A percentile compares a stretch with the other conserved stretches of the same genome.
Evolutionary conservation across 2,113 vertebrate species (phyloP).

Genomic region (Chelonoidis abingdonii): DNA sequence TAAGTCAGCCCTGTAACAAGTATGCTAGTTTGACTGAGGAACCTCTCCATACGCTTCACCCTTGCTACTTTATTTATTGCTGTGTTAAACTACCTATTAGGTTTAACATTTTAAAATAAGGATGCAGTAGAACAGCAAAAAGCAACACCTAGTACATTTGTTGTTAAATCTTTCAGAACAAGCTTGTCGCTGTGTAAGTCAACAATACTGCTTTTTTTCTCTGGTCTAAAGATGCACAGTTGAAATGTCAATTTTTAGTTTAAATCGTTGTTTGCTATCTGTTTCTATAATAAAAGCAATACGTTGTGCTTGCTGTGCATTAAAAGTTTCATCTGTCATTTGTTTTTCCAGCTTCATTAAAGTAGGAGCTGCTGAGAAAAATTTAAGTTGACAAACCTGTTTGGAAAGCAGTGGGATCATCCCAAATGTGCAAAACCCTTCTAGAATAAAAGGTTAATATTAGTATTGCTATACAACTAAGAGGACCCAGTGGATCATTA

Average conservation of each 20-base stretch:
- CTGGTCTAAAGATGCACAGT: slow-evolving; percentile 43
- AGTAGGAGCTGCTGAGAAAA: slow-evolving; percentile 29
- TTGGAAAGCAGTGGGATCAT: slow-evolving; percentile 53
- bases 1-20: rapidly evolving
- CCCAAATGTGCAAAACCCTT: slow-evolving; percentile 64
- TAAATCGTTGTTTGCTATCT: slow-evolving; percentile 61
- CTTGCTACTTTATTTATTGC: slow-evolving; percentile 32
- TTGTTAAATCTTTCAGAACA: slow-evolving; percentile 59
- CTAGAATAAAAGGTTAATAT: slow-evolving; percentile 58
- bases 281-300: slow-evolving; percentile 71
- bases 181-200: slow-evolving; percentile 35
- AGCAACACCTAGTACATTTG: slow-evolving; percentile 55
- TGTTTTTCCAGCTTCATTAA: slow-evolving; percentile 59
- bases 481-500: slow-evolving; percentile 50
- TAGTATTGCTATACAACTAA: slow-evolving; percentile 54
- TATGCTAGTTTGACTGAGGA: neutral
- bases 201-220: slow-evolving; percentile 25
- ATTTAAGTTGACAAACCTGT: slow-evolving; percentile 49
- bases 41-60: neutral
- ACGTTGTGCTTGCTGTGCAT: slow-evolving; percentile 67
- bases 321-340: slow-evolving; percentile 71
- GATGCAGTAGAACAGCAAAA: slow-evolving; percentile 48
- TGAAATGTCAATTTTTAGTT: slow-evolving; percentile 58
- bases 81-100: slow-evolving; percentile 2
- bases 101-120: slow-evolving; percentile 37